phyloP scores from a whole-genome alignment of 1,140 invertebrate species.

The Macrostomum lignano region DNA sequence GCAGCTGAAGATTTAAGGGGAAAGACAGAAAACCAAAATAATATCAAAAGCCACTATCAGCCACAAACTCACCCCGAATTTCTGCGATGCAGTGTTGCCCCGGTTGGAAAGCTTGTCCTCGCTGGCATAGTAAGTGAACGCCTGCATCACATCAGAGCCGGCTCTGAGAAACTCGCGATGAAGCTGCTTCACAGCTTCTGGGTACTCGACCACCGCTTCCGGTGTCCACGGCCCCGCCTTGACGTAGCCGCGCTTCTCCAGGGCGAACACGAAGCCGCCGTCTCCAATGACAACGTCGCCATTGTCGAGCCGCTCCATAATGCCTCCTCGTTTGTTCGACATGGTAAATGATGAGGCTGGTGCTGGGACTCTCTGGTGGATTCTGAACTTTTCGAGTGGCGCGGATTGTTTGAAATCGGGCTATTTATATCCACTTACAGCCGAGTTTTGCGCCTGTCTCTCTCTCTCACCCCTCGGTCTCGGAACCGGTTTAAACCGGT shows the following conservation, averaged over 20 bases:
- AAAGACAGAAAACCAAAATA: no score
- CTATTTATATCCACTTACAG: no score
- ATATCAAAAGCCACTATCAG: no score
- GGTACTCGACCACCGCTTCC: conserved; percentile 21
- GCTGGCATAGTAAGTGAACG: conserved; percentile 27
- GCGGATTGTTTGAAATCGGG: no score
- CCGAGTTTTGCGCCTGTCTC: no score
- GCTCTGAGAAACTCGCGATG: conserved; percentile 25
- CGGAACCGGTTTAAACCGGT: no score
- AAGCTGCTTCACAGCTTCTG: conserved; percentile 21
- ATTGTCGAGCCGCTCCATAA: conserved; percentile 22
- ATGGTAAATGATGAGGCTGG: no score
- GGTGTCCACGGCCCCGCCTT: conserved; percentile 29
- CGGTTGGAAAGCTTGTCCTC: conserved; percentile 26
- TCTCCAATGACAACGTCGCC: conserved; percentile 24
- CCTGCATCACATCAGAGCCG: conserved; percentile 27
- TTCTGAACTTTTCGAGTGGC: no score
- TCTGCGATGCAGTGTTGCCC: conserved; percentile 17
- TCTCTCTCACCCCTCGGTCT: no score
- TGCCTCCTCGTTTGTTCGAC: no score
- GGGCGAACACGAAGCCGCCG: conserved; percentile 27
- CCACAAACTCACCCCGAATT: conserved; percentile 15
- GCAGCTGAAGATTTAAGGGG: no score
- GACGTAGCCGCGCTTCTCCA: conserved; percentile 28
- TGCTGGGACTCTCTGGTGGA: no score